Base-by-base conservation (phyloP, 2,113 vertebrate genomes). In the Embiotoca jacksoni region DNA sequence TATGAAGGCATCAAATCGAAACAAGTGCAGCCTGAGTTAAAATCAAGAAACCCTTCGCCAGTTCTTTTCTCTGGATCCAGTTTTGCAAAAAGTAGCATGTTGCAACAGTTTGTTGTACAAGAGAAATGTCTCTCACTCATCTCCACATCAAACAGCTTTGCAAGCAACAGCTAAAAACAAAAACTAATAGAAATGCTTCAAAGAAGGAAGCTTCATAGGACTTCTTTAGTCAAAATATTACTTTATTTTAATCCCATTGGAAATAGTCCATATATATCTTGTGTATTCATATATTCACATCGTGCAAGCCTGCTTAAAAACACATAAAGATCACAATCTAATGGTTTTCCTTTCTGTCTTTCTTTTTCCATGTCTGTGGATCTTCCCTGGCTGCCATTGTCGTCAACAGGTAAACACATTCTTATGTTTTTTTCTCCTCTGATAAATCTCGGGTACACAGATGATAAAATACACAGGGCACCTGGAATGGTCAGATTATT, bases 321-420 rank as follows among this genome's bases (percentile, higher is more conserved):
- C 16, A 69, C 44, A 52, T 55, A 67, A 62, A 67, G 37, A 49
- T 23, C 80, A 76, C 83, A 91, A 89, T 92, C 84, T 59, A 68
- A 90, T 33, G 44, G 7, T 66, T 84, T 74, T 70, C 55, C 50
- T 71, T 73, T 23, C 15, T 50, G 15, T 6, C 16, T 50, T 67
- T 86, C 61, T 87, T 83, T 56, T 84, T 80, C 13, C 73, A 89
- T 91, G 84, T 89, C 71, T 81, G 1, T 59, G 85, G 57, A 72
- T 85, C 81, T 83, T 83, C 61, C 73, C 70, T 81, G 50, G 41
- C 71, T 50, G 14, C 56, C 47, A 1, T 60, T 47, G 46, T 83
- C 79, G 56, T 84, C 88, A 89, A 92, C 93, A 95, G 95, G 94
- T 95, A 94, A 92, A 79, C 36, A 75, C 14, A 0, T 5, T 74